Evolutionary conservation across 2,113 vertebrate species (phyloP), one percentile per base, ranked within the genome.

Genomic region (Tiliqua scincoides): DNA sequence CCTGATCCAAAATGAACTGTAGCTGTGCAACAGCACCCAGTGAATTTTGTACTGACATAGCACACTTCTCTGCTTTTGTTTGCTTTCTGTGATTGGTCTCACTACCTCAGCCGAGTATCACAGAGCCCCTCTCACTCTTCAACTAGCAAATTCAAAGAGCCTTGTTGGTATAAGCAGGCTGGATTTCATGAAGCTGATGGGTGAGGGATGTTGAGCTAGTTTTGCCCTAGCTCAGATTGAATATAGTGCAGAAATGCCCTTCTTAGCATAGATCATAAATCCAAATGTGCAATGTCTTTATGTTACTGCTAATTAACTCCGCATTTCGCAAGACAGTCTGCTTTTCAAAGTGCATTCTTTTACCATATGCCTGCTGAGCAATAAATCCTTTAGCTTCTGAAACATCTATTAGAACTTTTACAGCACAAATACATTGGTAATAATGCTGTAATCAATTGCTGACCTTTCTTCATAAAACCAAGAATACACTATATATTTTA

Each of bases 261-360:
- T 79, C 59, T 32, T 25, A 74, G 12, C 87, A 71, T 6, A 4
- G 15, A 15, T 52, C 8, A 40, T 0, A 75, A 68, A 78, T 40
- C 54, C 78, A 70, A 74, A 54, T 48, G 17, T 52, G 9, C 59
- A 23, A 54, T 80, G 73, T 79, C 77, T 71, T 68, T 72, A 63
- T 43, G 48, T 17, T 52, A 2, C 6, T n/a, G 43, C 40, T 80
- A 62, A 73, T 14, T 59, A 87, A 86, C 72, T 85, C 43, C n/a
- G 30, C 3, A 0, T 61, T 89, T 43, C 67, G 43, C 30, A 10
- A 8, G 0, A 0, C 0, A n/a, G 52, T 40, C n/a, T 73, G 82
- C 71, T 20, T 74, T 90, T 89, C 88, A 85, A 88, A 92, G 8
- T 48, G 4, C 61, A 21, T 48, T 84, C 5, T 1, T 92, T 92